Percentiles rank a stretch among this genome's conserved stretches.
Evolutionary conservation across 2,888 invertebrate genomes (phyloP).

Genomic region (Volucella inflata): DNA sequence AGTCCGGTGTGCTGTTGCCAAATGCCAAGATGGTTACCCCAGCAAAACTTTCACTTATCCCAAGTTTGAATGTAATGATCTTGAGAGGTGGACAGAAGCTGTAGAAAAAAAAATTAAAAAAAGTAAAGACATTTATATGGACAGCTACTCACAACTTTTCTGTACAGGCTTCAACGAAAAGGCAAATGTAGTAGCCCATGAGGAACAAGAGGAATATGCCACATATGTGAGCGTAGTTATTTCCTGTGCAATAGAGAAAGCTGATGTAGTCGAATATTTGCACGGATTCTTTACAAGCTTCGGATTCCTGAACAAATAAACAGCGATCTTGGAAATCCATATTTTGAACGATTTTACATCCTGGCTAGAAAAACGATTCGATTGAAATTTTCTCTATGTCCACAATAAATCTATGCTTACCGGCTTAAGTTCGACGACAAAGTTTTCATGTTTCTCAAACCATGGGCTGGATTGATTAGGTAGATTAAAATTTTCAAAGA

Average conservation of each 20-base stretch:
- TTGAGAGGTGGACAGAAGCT: conserved; percentile 86
- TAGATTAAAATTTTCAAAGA: conserved; percentile 59
- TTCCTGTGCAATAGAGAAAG: conserved; percentile 81
- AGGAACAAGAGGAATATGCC: conserved; percentile 68
- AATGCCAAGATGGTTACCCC: conserved; percentile 89
- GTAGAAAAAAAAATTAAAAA: conserved; percentile 44
- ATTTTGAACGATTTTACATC: conserved; percentile 82
- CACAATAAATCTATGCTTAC: background rate
- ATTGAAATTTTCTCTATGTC: conserved; percentile 47
- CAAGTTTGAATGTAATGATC: conserved; percentile 83
- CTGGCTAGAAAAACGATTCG: conserved; percentile 57
- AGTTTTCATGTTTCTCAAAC: conserved; percentile 56
- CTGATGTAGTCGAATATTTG: conserved; percentile 82
- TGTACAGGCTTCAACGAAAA: conserved; percentile 85
- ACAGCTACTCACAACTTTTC: conserved; percentile 85
- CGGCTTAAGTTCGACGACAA: conserved; percentile 51
- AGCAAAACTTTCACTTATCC: conserved; percentile 85
- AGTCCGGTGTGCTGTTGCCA: conserved; percentile 89
- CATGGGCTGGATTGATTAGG: conserved; percentile 48
- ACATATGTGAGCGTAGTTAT: conserved; percentile 59
- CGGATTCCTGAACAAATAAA: conserved; percentile 80
- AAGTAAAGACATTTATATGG: background rate
- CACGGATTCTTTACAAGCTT: conserved; percentile 79
- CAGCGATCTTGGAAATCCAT: conserved; percentile 80
- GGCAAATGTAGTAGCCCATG: conserved; percentile 83